A percentile compares a stretch with the other conserved stretches of the same genome.
Evolutionary conservation across 2,888 invertebrate genomes (phyloP).

Genomic region (Orthosia cruda): DNA sequence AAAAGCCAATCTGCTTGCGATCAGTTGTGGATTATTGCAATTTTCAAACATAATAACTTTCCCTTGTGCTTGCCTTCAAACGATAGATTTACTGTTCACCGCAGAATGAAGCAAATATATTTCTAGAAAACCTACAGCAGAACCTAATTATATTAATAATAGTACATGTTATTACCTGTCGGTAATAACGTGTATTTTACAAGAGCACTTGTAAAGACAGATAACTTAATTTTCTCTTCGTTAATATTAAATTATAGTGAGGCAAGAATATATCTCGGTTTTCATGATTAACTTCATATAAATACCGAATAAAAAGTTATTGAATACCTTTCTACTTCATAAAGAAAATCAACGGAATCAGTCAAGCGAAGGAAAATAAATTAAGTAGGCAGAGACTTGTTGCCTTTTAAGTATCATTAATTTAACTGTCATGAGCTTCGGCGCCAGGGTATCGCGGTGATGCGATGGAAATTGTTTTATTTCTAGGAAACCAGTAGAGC

Average conservation of each 20-base stretch:
- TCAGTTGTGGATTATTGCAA: conserved; percentile 24
- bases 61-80: conserved; percentile 5
- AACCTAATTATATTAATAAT: conserved; percentile 11
- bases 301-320: conserved; percentile 48
- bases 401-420: conserved; percentile 67
- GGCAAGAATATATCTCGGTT: conserved; percentile 39
- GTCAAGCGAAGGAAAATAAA: conserved; percentile 61
- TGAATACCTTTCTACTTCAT: conserved; percentile 64
- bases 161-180: no score
- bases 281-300: conserved; percentile 48
- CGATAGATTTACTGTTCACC: conserved; percentile 21
- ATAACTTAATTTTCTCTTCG: conserved; percentile 1
- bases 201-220: conserved; percentile 1
- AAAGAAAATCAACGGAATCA: conserved; percentile 66
- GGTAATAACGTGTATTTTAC: conserved; percentile 1
- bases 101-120: conserved; percentile 29
- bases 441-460: conserved; percentile 27
- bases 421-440: conserved; percentile 63
- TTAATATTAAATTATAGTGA: conserved; percentile 33
- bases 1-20: conserved; percentile 13
- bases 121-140: conserved; percentile 15
- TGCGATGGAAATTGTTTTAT: conserved; percentile 45
- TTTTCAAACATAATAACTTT: conserved; percentile 25
- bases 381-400: conserved; percentile 64
- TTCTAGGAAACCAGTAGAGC: conserved; percentile 11